phyloP scores from a whole-genome alignment of 1,140 invertebrate species.

The Zaprionus ornatus region DNA sequence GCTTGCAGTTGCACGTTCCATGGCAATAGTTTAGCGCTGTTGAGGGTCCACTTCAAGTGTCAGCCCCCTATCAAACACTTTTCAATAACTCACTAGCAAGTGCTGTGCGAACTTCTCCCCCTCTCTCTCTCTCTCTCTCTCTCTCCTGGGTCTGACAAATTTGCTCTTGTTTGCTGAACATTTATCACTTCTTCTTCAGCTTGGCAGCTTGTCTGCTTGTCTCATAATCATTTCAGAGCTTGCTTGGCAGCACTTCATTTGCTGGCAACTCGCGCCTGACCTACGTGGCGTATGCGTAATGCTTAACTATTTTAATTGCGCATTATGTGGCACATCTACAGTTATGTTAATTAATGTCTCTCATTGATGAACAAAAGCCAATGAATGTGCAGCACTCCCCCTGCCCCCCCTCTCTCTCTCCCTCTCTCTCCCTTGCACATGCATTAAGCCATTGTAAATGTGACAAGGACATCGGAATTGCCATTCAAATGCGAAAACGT shows the following conservation, averaged over 20 bases:
- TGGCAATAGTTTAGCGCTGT: neutral
- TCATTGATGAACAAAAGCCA: neutral
- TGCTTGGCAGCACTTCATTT: too few relatives aligned
- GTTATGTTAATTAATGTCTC: constrained; percentile 25
- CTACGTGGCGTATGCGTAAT: constrained; percentile 9
- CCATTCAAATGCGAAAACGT: constrained; percentile 17
- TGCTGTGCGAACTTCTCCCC: constrained; percentile 21
- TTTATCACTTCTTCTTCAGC: constrained; percentile 50
- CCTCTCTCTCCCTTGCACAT: neutral
- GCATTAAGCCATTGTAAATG: neutral
- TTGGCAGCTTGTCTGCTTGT: neutral
- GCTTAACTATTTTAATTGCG: neutral
- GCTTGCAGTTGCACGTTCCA: constrained; percentile 59
- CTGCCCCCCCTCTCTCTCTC: neutral
- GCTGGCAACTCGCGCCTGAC: neutral
- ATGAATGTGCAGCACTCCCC: neutral
- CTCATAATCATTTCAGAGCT: constrained; percentile 18
- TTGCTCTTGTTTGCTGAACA: constrained; percentile 57
- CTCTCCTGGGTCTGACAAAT: constrained; percentile 38
- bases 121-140: neutral
- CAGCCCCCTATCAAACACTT: constrained; percentile 16
- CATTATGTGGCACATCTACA: neutral
- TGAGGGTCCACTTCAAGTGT: neutral
- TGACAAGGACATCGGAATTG: constrained; percentile 7
- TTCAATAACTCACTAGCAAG: constrained; percentile 49